Evolutionary conservation across 1,140 invertebrate genomes (phyloP).

Genomic region (Reticulitermes speratus): DNA sequence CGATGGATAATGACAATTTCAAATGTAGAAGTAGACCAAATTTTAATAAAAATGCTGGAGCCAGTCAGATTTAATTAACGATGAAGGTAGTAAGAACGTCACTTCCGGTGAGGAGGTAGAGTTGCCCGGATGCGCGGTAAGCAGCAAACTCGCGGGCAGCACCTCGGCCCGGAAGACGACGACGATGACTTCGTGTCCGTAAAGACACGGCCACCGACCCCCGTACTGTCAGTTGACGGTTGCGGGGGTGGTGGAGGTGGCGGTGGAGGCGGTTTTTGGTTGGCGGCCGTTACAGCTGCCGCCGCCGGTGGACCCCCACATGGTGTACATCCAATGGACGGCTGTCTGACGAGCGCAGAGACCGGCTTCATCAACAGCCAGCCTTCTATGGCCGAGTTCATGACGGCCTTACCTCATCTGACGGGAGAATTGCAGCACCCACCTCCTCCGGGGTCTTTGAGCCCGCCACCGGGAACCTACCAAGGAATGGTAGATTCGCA

Average conservation of each 20-base stretch:
- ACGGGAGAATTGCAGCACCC: conserved; percentile 52
- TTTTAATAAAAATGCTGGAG: not conserved
- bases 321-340: conserved; percentile 45
- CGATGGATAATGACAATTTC: not conserved
- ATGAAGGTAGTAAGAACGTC: not conserved
- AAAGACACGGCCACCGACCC: conserved; percentile 50
- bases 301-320: conserved; percentile 50
- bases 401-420: conserved; percentile 75
- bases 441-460: conserved; percentile 56
- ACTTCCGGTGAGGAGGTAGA: not conserved
- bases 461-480: conserved; percentile 47
- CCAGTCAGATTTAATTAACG: too few species aligned
- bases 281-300: conserved; percentile 54
- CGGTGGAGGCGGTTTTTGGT: conserved; percentile 50
- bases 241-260: conserved; percentile 21
- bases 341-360: conserved; percentile 56
- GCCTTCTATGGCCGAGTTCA: conserved; percentile 91
- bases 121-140: conserved; percentile 45
- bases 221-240: conserved; percentile 52
- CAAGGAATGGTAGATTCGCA: conserved; percentile 35
- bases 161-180: conserved; percentile 43
- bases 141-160: conserved; percentile 40
- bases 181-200: conserved; percentile 43
- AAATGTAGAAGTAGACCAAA: not conserved
- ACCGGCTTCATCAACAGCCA: conserved; percentile 90